A percentile compares a stretch with the other conserved stretches of the same genome.
phyloP scores from a whole-genome alignment of 2,113 vertebrate species.

The Menura novaehollandiae region DNA sequence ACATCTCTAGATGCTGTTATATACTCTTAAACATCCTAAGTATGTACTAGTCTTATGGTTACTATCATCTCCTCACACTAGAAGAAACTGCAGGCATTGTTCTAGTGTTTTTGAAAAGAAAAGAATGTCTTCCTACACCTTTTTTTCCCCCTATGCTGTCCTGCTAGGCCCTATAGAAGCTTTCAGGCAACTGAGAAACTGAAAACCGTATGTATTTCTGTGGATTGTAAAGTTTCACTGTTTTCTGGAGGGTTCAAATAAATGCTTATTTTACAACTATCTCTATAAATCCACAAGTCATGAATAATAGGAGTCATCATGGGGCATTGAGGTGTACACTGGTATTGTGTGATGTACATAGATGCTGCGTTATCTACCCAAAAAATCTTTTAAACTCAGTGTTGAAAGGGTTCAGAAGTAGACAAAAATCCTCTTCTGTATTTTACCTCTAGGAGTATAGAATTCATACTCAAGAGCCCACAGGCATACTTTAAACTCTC shows the following conservation, averaged over 20 bases:
- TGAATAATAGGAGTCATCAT: not conserved
- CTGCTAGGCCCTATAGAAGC: not conserved
- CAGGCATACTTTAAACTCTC: not conserved
- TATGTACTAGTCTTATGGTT: not conserved
- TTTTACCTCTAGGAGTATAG: not conserved
- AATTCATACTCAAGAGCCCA: not conserved
- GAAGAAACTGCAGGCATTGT: not conserved
- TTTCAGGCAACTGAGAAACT: not conserved
- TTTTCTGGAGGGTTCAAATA: not conserved
- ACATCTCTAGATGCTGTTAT: not conserved
- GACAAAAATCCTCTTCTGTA: not conserved
- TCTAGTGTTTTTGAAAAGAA: not conserved
- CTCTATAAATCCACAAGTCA: not conserved
- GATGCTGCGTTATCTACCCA: not conserved
- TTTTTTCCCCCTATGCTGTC: accelerated
- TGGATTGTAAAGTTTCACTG: not conserved
- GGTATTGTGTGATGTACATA: not conserved
- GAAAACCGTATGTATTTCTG: not conserved
- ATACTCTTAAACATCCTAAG: not conserved
- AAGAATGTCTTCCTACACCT: not conserved
- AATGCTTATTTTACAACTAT: not conserved
- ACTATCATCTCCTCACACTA: not conserved
- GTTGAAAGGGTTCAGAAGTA: not conserved
- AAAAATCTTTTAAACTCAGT: not conserved
- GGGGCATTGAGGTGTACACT: not conserved